Conservation (phyloP, 2,797 vertebrate genomes). For the Fistularia commersonii region DNA sequence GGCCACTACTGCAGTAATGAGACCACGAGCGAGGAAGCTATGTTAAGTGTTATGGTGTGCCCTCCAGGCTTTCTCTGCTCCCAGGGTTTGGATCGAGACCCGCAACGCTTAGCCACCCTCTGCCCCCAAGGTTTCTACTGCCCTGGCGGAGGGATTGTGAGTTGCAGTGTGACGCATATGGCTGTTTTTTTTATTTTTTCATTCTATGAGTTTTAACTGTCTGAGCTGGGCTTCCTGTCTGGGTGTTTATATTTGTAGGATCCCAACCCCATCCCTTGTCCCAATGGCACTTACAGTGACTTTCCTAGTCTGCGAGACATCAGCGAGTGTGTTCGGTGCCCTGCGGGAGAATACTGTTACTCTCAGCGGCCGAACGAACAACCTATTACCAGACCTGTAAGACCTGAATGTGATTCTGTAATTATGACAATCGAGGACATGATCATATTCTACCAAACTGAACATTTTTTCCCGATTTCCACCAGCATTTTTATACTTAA, state of each 20-base stretch:
- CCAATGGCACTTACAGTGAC: slow-evolving; percentile 82
- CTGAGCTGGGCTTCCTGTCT: background rate
- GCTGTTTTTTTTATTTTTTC: background rate
- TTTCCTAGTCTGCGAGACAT: slow-evolving; percentile 75
- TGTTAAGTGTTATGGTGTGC: slow-evolving; percentile 83
- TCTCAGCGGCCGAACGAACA: slow-evolving; percentile 62
- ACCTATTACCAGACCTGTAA: slow-evolving; percentile 82
- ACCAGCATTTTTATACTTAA: background rate
- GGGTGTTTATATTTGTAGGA: slow-evolving; percentile 54
- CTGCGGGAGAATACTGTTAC: slow-evolving; percentile 82
- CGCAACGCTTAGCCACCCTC: slow-evolving; percentile 75
- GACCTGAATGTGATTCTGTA: slow-evolving; percentile 5
- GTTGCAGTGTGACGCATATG: slow-evolving; percentile 30
- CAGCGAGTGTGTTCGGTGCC: slow-evolving; percentile 78
- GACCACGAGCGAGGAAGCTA: slow-evolving; percentile 82
- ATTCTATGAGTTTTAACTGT: background rate
- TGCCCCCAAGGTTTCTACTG: slow-evolving; percentile 88
- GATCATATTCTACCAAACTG: no score
- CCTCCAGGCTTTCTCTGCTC: slow-evolving; percentile 85
- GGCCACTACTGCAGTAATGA: slow-evolving; percentile 86
- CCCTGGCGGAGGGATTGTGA: slow-evolving; percentile 78
- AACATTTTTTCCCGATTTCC: no score
- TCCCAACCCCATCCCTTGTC: slow-evolving; percentile 80
- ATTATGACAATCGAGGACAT: background rate
- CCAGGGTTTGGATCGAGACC: slow-evolving; percentile 77